Percentiles rank a stretch among this genome's conserved stretches.
Conservation (phyloP, 1,140 invertebrate species). For the Drosophila watanabei region DNA sequence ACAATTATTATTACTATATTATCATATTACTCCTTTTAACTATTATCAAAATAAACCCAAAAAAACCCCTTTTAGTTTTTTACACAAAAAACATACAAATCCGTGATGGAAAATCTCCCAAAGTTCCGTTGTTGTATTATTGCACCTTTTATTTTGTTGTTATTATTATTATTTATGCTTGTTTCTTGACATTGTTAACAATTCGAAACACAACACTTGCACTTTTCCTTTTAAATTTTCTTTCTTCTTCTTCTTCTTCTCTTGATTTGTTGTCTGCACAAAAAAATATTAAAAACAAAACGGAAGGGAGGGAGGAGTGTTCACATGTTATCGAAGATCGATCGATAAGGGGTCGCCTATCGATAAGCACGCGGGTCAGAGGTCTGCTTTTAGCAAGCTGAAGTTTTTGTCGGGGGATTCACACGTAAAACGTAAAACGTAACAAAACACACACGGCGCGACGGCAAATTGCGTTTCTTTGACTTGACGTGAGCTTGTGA, state of each 20-base stretch:
- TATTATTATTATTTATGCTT: background rate
- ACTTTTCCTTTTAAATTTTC: background rate
- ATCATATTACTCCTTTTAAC: background rate
- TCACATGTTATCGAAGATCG: constrained; percentile 13
- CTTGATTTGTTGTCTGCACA: constrained; percentile 19
- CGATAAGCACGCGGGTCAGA: background rate
- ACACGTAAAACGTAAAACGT: constrained; percentile 24
- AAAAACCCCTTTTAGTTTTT: background rate
- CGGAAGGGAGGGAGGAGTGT: constrained; percentile 9
- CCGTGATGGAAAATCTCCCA: constrained; percentile 5
- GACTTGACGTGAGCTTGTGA: constrained; percentile 53
- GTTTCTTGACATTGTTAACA: constrained; percentile 6
- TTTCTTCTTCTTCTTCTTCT: background rate
- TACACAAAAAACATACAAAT: constrained; percentile 10
- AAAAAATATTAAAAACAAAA: constrained; percentile 26
- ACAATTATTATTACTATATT: background rate
- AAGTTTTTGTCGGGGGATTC: constrained; percentile 12
- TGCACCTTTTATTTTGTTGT: background rate
- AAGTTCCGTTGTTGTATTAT: background rate
- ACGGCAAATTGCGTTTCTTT: constrained; percentile 52
- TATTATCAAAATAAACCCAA: background rate
- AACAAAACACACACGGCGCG: constrained; percentile 26
- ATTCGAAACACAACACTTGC: constrained; percentile 8
- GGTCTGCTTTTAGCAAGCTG: no score
- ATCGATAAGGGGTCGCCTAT: background rate